phyloP scores from a whole-genome alignment of 2,888 invertebrate genomes.

The Stenotaenia linearis region DNA sequence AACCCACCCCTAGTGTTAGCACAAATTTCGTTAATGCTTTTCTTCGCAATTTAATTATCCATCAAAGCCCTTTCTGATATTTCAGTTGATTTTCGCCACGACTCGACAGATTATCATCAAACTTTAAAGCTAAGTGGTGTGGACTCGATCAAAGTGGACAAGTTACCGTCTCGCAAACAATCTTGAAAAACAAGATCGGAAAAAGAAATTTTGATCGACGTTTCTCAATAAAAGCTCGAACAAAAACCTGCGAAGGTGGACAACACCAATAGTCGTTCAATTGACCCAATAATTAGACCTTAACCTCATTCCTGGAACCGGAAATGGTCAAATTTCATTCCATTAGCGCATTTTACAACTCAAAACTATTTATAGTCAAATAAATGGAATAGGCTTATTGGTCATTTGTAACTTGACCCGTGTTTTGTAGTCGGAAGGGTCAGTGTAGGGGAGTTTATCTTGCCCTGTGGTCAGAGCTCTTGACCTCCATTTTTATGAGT shows the following conservation, averaged over 20 bases:
- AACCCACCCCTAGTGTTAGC: too few species aligned
- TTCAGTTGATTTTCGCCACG: neutral
- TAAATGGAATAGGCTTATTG: neutral
- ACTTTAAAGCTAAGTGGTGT: neutral
- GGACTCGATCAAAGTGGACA: neutral
- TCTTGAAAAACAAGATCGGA: neutral
- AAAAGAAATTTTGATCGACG: neutral
- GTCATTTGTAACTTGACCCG: neutral
- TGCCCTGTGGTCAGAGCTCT: neutral
- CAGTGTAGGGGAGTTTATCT: neutral
- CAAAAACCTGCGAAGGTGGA: too few species aligned
- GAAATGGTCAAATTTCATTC: too few species aligned
- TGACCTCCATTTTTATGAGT: neutral
- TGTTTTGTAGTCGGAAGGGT: neutral
- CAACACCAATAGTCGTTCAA: too few species aligned
- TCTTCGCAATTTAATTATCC: neutral
- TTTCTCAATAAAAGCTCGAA: neutral
- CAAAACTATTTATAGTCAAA: too few species aligned
- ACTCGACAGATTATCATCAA: neutral
- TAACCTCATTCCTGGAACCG: too few species aligned
- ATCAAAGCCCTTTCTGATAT: neutral
- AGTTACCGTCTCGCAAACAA: neutral
- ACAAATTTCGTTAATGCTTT: neutral
- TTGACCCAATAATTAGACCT: too few species aligned
- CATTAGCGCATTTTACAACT: too few species aligned